Percentiles rank a stretch among this genome's conserved stretches.
phyloP scores from a whole-genome alignment of 2,797 vertebrate genomes.

The Periophthalmus magnuspinnatus region DNA sequence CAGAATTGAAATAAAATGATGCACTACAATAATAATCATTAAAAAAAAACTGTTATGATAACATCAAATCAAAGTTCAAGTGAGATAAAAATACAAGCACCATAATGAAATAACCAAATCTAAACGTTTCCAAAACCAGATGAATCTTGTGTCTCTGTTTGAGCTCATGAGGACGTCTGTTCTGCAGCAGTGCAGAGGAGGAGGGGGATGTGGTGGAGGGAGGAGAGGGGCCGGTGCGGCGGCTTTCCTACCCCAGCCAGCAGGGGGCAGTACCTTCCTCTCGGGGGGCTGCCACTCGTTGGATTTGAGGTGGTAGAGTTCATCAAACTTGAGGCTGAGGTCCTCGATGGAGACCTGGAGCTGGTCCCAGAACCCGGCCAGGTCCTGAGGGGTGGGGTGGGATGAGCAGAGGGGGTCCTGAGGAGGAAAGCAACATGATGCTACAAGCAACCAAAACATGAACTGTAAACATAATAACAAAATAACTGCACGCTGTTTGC shows the following conservation, averaged over 20 bases:
- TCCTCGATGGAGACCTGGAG: conserved; percentile 98
- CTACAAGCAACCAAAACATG: no score
- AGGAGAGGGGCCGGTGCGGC: conserved; percentile 77
- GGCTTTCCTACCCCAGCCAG: conserved; percentile 82
- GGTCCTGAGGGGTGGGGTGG: conserved; percentile 93
- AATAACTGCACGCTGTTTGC: no score
- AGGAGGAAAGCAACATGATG: neutral
- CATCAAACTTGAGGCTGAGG: conserved; percentile 99
- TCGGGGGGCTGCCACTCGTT: conserved; percentile 94
- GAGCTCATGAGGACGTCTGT: neutral
- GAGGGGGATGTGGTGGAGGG: conserved; percentile 71
- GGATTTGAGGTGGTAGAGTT: conserved; percentile 98
- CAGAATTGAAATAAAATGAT: no score
- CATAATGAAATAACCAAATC: no score
- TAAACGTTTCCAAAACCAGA: no score
- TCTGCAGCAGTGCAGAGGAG: conserved; percentile 26
- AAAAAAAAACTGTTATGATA: no score
- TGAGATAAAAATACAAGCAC: no score
- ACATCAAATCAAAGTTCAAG: no score
- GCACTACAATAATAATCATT: no score
- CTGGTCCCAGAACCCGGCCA: conserved; percentile 99
- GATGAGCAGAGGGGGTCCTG: conserved; percentile 94
- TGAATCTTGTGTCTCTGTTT: neutral
- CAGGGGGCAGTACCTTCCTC: conserved; percentile 90
- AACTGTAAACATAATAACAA: no score